Base-by-base conservation (phyloP, 2,797 vertebrate genomes). In the Anableps anableps region DNA sequence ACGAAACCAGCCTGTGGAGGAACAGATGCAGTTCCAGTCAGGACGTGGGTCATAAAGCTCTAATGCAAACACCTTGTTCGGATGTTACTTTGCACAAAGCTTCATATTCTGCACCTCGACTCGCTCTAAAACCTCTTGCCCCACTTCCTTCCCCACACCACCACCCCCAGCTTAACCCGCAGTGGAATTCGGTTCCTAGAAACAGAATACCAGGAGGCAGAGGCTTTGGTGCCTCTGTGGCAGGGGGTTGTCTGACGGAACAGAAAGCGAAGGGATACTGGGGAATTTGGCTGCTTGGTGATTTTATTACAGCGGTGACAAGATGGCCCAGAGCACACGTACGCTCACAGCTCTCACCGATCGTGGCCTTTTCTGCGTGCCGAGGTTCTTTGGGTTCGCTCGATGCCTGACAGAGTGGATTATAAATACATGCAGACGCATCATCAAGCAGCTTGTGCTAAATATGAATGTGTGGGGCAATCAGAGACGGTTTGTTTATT, bases 391-490 rank as follows among this genome's bases (percentile, higher is more conserved):
- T 2, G 71, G 76, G 81, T 86, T 86, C 83, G 85, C 79, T 77
- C 62, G 76, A 81, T 1, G 82, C 76, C 62, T 86, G 86, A 88
- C 21, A 79, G 72, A 91, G 80, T 48, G 64, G 62, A 82, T 90
- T 89, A 91, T 88, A 88, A 90, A 92, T 88, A 90, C 77, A 87
- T 77, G 64, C 78, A 83, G 82, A 21, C 48, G 38, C 55, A 86
- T 85, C 84, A 86, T 53, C 16, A 21, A 13, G 21, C 86, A 83
- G 88, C 83, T 82, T 82, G 21, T 8, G 9, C 76, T 77, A 77
- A 84, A 88, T 51, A 50, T n/a, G 38, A 83, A 79, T 31, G 73
- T 88, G 75, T 80, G 76, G 73, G 51, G 73, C 38, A 79, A 38
- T 73, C 72, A 76, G 77, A 85, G 81, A 58, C 53, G 62, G 79